Evolutionary conservation across 92 coral and sea anemone genomes (phyloP), one percentile per base, ranked within the genome.

Genomic region (Phenganax marumi): DNA sequence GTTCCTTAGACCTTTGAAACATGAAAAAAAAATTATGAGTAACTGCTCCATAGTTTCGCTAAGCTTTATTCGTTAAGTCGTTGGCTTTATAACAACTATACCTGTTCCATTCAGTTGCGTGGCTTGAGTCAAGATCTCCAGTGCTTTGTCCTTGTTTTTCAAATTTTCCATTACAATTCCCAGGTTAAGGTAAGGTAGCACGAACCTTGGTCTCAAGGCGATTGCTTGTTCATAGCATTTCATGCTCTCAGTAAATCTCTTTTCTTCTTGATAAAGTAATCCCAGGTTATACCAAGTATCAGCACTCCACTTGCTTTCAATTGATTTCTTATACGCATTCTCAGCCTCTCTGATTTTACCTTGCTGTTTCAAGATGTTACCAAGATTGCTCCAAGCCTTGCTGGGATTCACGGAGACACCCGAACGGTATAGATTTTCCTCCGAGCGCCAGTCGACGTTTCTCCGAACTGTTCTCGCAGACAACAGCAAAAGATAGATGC

Each of bases 341-440:
- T 94, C 98, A 13, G 98, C 98, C 82, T 94, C 97, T 1, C 25
- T 75, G 50, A 68, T 81, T 82, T 93, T 86, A 22, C 89, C 87
- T 81, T 87, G 90, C 11, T 76, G 83, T 47, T 90, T 90, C 51
- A 94, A 86, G 10, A 92, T 88, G 70, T 91, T 94, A 23, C 98
- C 98, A 65, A 94, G 93, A 73, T 94, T 94, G 54, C 95, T 91
- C 98, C 97, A 94, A 7, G 97, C 98, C 87, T 93, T 93, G 33
- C 93, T 90, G n/a, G 97, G 90, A 61, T 91, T 92, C 12, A 93
- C 93, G 76, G 89, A 68, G 75, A 90, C 89, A 18, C 97, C 97
- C 51, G 97, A 93, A 24, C 98, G 93, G 81, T 94, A 94, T 33
- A 94, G 85, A 0, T 92, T 84, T 26, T 94, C 98, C 49, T 93